Base-by-base conservation (phyloP, 2,888 invertebrate species). In the Acheta domesticus region DNA sequence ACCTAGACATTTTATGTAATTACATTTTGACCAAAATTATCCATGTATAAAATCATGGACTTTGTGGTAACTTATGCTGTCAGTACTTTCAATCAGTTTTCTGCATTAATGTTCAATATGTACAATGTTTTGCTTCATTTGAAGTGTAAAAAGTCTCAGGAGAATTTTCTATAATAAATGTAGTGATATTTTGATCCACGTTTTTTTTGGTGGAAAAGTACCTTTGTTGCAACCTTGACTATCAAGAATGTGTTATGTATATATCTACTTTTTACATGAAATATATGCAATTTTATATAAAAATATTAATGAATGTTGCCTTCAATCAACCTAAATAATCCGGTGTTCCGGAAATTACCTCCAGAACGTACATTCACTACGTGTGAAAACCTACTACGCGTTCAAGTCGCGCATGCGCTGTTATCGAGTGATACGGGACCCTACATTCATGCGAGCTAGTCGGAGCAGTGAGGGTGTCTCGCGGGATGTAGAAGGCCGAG, bases 401-500 rank as follows among this genome's bases (percentile, higher is more conserved):
- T 62, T 62, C 62, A 1, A 19, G 62, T 62, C n/a, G n/a, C 62
- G 62, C 62, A 62, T 62, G 62, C 62, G 62, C 62, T 16, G 62
- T 62, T 62, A 36, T 8, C 4, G 62, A 62, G 62, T n/a, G 62
- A 62, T 62, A 62, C 36, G 36, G 1, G 62, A 62, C 62, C 62
- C n/a, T 62, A n/a, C 62, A n/a, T 62, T 62, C n/a, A n/a, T 62
- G n/a, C 62, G 62, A 62, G n/a, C 4, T 62, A n/a, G 62, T 14
- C 16, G 62, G 62, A 8, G n/a, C 62, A 62, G 62, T 62, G 62
- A 62, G 16, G 62, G n/a, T 62, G 62, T 62, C n/a, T 14, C 62
- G 62, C 14, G 62, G 62, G 62, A n/a, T 62, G 62, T 62, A 62
- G 62, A 62, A 62, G 62, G 62, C 62, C 62, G 62, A 62, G 62